Base-by-base conservation (phyloP, 2,797 vertebrate genomes). In the Phrynocephalus forsythii region DNA sequence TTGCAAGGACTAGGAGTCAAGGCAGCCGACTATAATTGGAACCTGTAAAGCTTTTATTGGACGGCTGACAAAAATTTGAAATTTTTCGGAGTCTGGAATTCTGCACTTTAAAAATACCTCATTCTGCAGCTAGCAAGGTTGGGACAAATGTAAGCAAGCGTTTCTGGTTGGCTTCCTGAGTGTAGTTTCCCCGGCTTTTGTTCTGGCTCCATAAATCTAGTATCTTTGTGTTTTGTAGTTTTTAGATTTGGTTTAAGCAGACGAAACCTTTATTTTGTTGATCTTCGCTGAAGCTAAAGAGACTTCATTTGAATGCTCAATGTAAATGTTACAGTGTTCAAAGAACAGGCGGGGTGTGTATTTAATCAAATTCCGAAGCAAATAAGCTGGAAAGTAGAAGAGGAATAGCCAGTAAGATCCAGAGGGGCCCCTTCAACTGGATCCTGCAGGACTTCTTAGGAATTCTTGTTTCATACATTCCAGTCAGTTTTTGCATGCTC, bases 401-500 rank as follows among this genome's bases (percentile, higher is more conserved):
- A 33, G 52, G 50, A 33, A 93, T 83, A 80, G 90, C 88, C 86
- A 87, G 86, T 28, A 0, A 89, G 82, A 87, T 0, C 0, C 1
- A 50, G 79, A 83, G 82, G 60, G 84, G 68, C 86, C 91, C 38
- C 90, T 85, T 87, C 90, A 92, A 91, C 90, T 90, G 89, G 92
- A 92, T 44, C 24, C 26, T 66, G 72, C 56, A 76, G 71, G 79
- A 84, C 81, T 94, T 91, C 89, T 85, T 2, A 1, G 10, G 90
- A 72, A 2, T 89, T 18, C 93, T 94, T 90, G 88, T 86, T 93
- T 95, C 90, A 92, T 0, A 60, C 95, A 95, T 95, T 95, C 95
- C 95, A 93, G 85, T 94, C 95, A 94, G 72, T 94, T 94, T 95
- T 94, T 89, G 90, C 91, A 90, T 95, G 90, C 93, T 94, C 93